These are phyloP conservation scores for Erythrolamprus reginae DNA, from an alignment of 2,113 vertebrate genomes.

Conservation along the genomic window DNA sequence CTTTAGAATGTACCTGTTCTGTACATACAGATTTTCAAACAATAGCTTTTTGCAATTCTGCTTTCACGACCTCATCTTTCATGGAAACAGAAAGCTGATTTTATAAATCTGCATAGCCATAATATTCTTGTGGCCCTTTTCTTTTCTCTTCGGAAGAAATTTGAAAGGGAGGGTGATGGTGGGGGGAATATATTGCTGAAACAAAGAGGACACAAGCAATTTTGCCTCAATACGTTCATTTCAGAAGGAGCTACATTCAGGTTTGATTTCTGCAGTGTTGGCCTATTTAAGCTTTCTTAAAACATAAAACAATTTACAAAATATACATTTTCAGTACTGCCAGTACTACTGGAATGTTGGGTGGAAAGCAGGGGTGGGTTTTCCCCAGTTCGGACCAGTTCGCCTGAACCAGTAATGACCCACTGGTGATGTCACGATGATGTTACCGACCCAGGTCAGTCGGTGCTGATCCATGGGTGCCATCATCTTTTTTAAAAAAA, in stretches of 20 bases:
- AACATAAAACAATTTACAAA: not conserved
- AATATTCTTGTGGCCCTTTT: not conserved
- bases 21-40: not conserved
- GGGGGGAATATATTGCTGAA: not conserved
- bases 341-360: not conserved
- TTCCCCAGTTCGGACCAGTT: no score
- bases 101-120: not conserved
- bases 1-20: not conserved
- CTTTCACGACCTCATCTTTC: not conserved
- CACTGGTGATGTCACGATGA: no score
- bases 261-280: not conserved
- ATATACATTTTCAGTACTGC: not conserved
- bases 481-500: no score
- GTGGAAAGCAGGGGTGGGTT: not conserved
- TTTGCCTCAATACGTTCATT: not conserved
- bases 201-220: not conserved
- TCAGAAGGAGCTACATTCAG: not conserved
- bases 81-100: not conserved
- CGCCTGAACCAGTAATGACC: no score
- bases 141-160: not conserved
- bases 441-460: no score
- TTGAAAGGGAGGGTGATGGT: not conserved
- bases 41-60: not conserved
- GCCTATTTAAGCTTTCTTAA: not conserved
- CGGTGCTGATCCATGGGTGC: no score